Base-by-base conservation (phyloP, 2,113 vertebrate species). In the Typhlomys cinereus region DNA sequence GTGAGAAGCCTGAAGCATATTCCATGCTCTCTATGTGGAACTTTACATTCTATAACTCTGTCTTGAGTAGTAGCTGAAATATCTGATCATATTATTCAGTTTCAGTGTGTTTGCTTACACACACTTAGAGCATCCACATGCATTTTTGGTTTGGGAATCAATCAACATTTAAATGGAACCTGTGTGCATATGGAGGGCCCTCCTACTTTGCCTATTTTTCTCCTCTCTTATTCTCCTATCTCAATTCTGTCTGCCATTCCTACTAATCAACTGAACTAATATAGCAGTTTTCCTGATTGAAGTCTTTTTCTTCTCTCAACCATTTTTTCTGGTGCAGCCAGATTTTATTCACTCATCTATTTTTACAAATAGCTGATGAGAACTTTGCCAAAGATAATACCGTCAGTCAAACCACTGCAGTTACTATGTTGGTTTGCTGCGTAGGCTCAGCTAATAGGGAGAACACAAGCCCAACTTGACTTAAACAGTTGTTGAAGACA, bases 291-390 rank as follows among this genome's bases (percentile, higher is more conserved):
- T 76, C 31, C 69, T 44, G 36, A 88, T 82, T 93, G 36, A 85
- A 41, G 48, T 27, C 54, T 89, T 91, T 92, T 64, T 83, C 46
- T 39, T 88, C 46, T 70, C 88, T 50, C 89, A 89, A 39, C 59
- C 66, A 76, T 87, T 92, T 61, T 81, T 59, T 61, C 75, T 52
- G 10, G 7, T 78, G 50, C 29, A 50, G 18, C 69, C 67, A 88
- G 54, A 81, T 90, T 91, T 93, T 21, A 46, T 84, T 93, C 59
- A 75, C 36, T 93, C 76, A 74, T 91, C 91, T 85, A 81, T 88
- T 86, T 83, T 93, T 73, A 59, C 62, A 69, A 46, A 67, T 69
- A 69, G 52, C 12, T 69, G 25, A 6, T 82, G 41, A 88, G 62
- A 34, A 67, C n/a, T 71, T 34, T 41, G 25, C 46, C 41, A 52